Evolutionary conservation across 2,888 invertebrate species (phyloP).

Genomic region (Sinohyriopsis cumingii): DNA sequence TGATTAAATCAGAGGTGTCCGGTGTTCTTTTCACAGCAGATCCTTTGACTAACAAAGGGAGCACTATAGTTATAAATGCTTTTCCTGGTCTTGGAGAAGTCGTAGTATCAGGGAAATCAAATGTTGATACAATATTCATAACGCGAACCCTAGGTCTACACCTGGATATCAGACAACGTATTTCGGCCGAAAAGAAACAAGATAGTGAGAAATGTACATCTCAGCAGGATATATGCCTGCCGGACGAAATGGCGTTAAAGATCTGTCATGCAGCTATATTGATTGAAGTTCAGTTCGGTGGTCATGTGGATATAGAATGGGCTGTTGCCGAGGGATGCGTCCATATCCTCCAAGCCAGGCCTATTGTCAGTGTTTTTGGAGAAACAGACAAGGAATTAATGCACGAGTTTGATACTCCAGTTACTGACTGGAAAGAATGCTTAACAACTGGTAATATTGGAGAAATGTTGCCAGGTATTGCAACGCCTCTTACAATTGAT

Average conservation of each 20-base stretch:
- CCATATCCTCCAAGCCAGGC: constrained; percentile 11
- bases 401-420: constrained; percentile 17
- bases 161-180: too few species aligned
- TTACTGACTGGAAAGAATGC: neutral
- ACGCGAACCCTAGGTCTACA: too few species aligned
- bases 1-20: constrained; percentile 11
- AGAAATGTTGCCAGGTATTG: constrained; percentile 14
- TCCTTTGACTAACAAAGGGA: constrained; percentile 7
- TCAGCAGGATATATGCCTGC: too few species aligned
- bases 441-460: constrained; percentile 11
- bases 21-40: constrained; percentile 15
- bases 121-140: constrained; percentile 1
- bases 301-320: constrained; percentile 14
- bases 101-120: constrained; percentile 9
- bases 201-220: too few species aligned
- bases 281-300: too few species aligned
- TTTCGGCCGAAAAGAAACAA: too few species aligned
- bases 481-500: constrained; percentile 5
- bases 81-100: constrained; percentile 10
- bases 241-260: too few species aligned
- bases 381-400: constrained; percentile 11
- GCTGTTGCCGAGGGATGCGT: neutral
- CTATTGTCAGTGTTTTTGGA: constrained; percentile 2
- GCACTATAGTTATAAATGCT: constrained; percentile 9
- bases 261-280: too few species aligned